Conservation (phyloP, 2,797 vertebrate species). For the Rhinichthys osculus region DNA sequence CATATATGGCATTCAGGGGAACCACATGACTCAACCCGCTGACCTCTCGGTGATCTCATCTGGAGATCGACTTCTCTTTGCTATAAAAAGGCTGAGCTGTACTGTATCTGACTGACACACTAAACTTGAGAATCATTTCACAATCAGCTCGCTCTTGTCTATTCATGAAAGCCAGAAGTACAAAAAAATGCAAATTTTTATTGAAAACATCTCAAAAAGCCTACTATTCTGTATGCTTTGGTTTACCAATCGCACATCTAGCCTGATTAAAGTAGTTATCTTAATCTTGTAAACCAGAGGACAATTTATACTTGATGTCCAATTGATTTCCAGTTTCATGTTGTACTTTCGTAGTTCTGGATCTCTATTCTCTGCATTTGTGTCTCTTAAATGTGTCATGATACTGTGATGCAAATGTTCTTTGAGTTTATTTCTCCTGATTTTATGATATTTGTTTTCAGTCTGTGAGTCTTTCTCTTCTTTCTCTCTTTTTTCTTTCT, state of each 20-base stretch:
- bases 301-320: background rate
- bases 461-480: conserved; percentile 72
- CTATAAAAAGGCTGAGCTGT: conserved; percentile 26
- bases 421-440: conserved; percentile 61
- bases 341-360: conserved; percentile 16
- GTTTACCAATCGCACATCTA: background rate
- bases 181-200: background rate
- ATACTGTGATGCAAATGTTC: conserved; percentile 61
- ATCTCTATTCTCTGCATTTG: conserved; percentile 34
- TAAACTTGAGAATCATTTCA: conserved; percentile 6
- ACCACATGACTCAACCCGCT: conserved; percentile 22
- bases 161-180: conserved; percentile 1
- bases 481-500: conserved; percentile 72
- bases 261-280: background rate
- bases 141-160: background rate
- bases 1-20: conserved; percentile 51
- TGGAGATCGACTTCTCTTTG: conserved; percentile 24
- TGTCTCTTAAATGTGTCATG: conserved; percentile 50
- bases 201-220: background rate
- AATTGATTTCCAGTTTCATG: conserved; percentile 22
- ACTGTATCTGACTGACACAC: conserved; percentile 19
- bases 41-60: conserved; percentile 34
- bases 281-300: conserved; percentile 2
- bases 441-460: conserved; percentile 65
- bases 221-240: background rate